phyloP scores from a whole-genome alignment of 2,888 invertebrate species.

The Kuschelorhynchus macadamiae region DNA sequence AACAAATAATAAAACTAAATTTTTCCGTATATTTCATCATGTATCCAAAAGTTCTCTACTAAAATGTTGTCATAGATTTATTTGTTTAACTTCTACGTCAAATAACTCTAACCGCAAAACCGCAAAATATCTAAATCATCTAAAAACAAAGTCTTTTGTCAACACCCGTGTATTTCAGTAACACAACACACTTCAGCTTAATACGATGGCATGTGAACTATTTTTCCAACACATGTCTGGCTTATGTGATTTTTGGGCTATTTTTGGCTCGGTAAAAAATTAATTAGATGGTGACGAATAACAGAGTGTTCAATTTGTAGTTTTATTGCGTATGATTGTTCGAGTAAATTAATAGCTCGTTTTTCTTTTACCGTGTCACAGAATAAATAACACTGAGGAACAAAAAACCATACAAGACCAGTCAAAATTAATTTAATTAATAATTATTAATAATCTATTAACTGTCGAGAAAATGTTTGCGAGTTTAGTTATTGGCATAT shows the following conservation, averaged over 20 bases:
- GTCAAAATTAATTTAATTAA: too few species aligned
- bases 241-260: conserved; percentile 23
- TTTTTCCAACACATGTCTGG: conserved; percentile 26
- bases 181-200: conserved; percentile 22
- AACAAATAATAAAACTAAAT: too few species aligned
- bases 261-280: conserved; percentile 10
- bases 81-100: conserved; percentile 29
- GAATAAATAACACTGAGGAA: too few species aligned
- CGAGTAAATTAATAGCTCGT: too few species aligned
- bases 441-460: too few species aligned
- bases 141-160: conserved; percentile 31
- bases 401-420: too few species aligned
- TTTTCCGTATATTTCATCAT: too few species aligned
- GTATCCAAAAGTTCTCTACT: too few species aligned
- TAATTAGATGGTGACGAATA: conserved; percentile 24
- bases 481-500: too few species aligned
- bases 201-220: conserved; percentile 25
- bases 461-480: too few species aligned
- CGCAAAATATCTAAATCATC: conserved; percentile 35
- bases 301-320: conserved; percentile 18
- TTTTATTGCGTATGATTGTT: neutral
- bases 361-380: too few species aligned
- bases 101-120: conserved; percentile 30
- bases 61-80: conserved; percentile 10
- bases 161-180: conserved; percentile 30